Evolutionary conservation across 2,888 invertebrate genomes (phyloP).

Genomic region (Venusia cambrica): DNA sequence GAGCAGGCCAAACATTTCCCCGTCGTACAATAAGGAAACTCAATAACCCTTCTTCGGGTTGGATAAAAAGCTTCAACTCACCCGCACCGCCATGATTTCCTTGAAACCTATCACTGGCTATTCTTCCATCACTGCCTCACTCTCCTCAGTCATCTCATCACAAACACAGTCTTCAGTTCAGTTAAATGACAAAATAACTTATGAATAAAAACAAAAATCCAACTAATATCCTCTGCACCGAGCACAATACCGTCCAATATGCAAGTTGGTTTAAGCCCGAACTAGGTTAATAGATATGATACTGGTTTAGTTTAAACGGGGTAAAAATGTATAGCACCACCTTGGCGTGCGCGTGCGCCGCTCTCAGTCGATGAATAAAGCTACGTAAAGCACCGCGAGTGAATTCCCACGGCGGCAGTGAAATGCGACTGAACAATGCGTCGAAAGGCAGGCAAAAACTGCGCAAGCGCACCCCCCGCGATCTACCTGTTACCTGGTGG

Average conservation of each 20-base stretch:
- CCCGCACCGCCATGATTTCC: constrained; percentile 46
- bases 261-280: constrained; percentile 5
- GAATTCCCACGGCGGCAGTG: constrained; percentile 76
- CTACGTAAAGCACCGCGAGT: constrained; percentile 64
- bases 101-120: constrained; percentile 56
- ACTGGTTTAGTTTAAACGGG: no score
- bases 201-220: no score
- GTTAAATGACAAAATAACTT: no score
- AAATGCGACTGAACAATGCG: constrained; percentile 73
- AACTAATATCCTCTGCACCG: no score
- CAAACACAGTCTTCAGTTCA: constrained; percentile 53
- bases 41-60: no score
- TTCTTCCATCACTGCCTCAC: constrained; percentile 73
- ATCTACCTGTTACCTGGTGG: constrained; percentile 74
- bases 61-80: constrained; percentile 40
- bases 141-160: no score
- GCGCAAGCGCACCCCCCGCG: constrained; percentile 55
- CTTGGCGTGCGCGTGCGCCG: constrained; percentile 56
- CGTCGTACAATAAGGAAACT: no score
- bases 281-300: constrained; percentile 26
- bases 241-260: no score
- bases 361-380: constrained; percentile 51
- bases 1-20: no score
- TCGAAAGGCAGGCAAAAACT: constrained; percentile 80
- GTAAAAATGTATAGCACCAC: no score